Conservation (phyloP, 1,140 invertebrate species). For the Pectinophora gossypiella region DNA sequence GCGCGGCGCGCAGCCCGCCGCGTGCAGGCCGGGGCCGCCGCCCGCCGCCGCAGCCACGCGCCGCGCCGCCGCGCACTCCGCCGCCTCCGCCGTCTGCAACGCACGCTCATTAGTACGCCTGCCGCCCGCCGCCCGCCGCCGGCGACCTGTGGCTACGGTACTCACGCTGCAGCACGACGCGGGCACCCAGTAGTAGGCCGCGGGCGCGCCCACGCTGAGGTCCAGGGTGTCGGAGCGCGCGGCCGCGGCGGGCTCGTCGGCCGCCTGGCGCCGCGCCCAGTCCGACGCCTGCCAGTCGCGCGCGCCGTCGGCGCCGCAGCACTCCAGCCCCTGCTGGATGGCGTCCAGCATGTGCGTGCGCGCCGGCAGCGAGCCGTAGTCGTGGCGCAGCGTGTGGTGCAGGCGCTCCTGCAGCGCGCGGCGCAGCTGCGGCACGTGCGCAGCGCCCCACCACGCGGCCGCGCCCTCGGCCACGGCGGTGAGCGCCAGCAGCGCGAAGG, state of each 20-base stretch:
- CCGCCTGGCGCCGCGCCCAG: conserved; percentile 25
- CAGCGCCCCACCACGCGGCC: conserved; percentile 54
- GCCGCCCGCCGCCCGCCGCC: neutral
- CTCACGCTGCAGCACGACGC: conserved; percentile 39
- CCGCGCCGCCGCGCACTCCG: conserved; percentile 23
- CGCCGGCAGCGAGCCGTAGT: conserved; percentile 40
- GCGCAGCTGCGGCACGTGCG: conserved; percentile 39
- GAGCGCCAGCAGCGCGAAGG: conserved; percentile 43
- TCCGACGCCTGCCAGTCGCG: conserved; percentile 50
- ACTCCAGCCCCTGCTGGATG: conserved; percentile 47
- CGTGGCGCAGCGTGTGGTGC: conserved; percentile 38
- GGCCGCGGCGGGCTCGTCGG: conserved; percentile 6
- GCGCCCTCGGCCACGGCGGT: conserved; percentile 46
- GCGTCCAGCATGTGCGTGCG: conserved; percentile 46
- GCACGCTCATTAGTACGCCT: neutral
- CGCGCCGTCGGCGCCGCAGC: conserved; percentile 40
- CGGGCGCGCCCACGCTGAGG: conserved; percentile 42
- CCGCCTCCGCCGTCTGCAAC: neutral
- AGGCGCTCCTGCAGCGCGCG: conserved; percentile 39
- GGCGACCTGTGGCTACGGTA: neutral
- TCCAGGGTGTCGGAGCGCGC: conserved; percentile 25
- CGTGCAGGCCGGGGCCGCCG: conserved; percentile 18
- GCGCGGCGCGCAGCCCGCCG: conserved; percentile 27
- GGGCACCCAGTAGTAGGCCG: conserved; percentile 45
- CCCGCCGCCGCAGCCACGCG: conserved; percentile 24